Evolutionary conservation across 2,113 vertebrate genomes (phyloP).

Genomic region (Athene noctua): DNA sequence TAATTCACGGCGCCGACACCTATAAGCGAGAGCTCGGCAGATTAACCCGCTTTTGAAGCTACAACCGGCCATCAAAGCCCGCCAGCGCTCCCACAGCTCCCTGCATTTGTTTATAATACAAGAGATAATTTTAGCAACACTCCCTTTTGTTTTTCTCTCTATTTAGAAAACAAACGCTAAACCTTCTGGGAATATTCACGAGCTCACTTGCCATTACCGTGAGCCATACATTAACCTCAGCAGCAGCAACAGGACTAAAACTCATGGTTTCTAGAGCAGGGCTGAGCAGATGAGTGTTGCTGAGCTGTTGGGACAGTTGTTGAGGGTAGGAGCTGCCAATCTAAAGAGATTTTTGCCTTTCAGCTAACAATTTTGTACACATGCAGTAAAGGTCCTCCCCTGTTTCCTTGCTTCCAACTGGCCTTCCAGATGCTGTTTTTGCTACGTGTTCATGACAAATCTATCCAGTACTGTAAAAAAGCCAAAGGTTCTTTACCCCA

Average conservation of each 20-base stretch:
- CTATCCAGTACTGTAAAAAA: slow-evolving; percentile 37
- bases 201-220: background rate
- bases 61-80: background rate
- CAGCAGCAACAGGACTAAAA: background rate
- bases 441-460: slow-evolving; percentile 44
- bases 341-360: slow-evolving; percentile 9
- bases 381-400: background rate
- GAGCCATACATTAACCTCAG: background rate
- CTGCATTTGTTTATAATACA: background rate
- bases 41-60: background rate
- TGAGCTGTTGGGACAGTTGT: background rate
- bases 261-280: background rate
- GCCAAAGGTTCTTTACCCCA: slow-evolving; percentile 55
- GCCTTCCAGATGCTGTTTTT: slow-evolving; percentile 62
- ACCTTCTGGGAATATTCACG: background rate
- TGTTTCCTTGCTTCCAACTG: slow-evolving; percentile 42
- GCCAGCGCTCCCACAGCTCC: background rate
- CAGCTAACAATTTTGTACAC: slow-evolving; percentile 14
- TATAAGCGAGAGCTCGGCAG: background rate
- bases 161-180: background rate
- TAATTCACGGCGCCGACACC: background rate
- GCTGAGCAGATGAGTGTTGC: background rate
- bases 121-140: background rate
- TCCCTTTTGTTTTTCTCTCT: background rate
- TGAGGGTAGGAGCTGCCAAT: slow-evolving; percentile 11